phyloP scores from a whole-genome alignment of 1,140 invertebrate genomes.

The Drosophila nannoptera region DNA sequence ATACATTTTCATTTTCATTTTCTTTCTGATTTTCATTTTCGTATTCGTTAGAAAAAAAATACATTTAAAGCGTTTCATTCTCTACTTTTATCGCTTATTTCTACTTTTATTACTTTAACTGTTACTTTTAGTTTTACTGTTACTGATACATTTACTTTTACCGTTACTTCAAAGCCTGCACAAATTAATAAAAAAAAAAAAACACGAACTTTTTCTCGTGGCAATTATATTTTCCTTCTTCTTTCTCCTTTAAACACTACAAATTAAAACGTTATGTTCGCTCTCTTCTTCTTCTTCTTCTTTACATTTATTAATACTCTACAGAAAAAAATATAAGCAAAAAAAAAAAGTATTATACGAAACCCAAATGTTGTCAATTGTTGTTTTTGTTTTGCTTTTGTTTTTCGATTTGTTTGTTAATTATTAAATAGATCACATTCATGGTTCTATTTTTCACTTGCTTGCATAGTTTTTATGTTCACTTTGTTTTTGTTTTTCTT shows the following conservation, averaged over 20 bases:
- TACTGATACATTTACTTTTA: conserved; percentile 10
- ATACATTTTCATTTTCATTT: not conserved
- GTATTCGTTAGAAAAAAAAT: conserved; percentile 9
- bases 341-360: conserved; percentile 2
- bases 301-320: conserved; percentile 45
- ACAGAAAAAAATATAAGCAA: not conserved
- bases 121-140: conserved; percentile 7
- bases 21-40: too few species aligned
- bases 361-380: conserved; percentile 25
- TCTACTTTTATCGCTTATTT: conserved; percentile 17
- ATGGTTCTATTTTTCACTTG: conserved; percentile 78
- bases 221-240: conserved; percentile 1
- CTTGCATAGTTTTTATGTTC: conserved; percentile 64
- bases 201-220: too few species aligned
- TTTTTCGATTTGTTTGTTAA: conserved; percentile 31
- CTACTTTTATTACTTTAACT: too few species aligned
- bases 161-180: conserved; percentile 41
- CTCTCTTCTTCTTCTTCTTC: conserved; percentile 13
- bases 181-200: not conserved
- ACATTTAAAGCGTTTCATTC: conserved; percentile 33
- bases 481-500: conserved; percentile 53
- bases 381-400: conserved; percentile 12
- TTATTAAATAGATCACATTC: conserved; percentile 79
- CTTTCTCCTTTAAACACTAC: conserved; percentile 47
- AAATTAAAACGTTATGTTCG: conserved; percentile 42